Conservation (phyloP, 2,113 vertebrate genomes). For the Pterocles gutturalis region DNA sequence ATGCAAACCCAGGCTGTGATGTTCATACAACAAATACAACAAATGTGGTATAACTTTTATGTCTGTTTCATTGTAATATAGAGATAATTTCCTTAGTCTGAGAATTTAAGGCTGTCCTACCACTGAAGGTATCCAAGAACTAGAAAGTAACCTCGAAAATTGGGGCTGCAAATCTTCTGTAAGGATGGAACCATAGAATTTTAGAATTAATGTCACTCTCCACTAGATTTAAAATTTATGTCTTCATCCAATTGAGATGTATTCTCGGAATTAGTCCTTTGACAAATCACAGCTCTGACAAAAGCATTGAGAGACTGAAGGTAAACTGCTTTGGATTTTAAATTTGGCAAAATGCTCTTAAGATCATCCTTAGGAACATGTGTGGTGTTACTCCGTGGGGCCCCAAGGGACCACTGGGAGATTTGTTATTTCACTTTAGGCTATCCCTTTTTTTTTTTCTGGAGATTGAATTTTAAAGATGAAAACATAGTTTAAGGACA, state of each 20-base stretch:
- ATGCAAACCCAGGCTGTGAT: not conserved
- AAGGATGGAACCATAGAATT: not conserved
- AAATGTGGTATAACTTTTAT: not conserved
- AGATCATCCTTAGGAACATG: not conserved
- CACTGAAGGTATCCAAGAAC: not conserved
- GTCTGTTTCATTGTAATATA: not conserved
- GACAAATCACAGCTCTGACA: not conserved
- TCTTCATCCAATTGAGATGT: not conserved
- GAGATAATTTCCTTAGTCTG: not conserved
- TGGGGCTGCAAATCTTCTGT: not conserved
- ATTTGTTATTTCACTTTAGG: conserved; percentile 35
- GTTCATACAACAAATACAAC: not conserved
- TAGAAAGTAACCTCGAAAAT: not conserved
- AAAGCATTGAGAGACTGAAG: not conserved
- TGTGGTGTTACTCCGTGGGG: not conserved
- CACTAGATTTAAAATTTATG: not conserved
- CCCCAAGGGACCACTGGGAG: not conserved
- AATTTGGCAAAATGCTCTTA: not conserved
- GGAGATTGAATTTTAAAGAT: conserved; percentile 34
- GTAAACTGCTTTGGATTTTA: not conserved
- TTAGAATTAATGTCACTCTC: not conserved
- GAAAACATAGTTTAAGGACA: conserved; percentile 41
- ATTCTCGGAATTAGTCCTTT: not conserved
- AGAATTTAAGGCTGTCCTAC: not conserved
- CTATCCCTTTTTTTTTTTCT: not conserved